Evolutionary conservation across 2,888 invertebrate genomes (phyloP).

Genomic region (Yponomeuta evonymella): DNA sequence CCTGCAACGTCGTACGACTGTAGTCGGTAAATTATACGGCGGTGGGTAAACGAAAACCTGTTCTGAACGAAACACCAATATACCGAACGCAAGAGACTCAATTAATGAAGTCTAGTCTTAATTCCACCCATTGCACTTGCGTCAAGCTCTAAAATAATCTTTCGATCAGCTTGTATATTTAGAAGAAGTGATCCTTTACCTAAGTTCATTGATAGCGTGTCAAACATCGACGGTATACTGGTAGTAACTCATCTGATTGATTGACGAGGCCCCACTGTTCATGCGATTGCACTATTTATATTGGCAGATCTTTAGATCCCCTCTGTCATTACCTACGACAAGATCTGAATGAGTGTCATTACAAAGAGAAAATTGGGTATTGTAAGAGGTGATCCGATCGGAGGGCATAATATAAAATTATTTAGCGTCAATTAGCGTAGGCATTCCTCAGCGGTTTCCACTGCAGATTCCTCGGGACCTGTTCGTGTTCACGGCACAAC

Average conservation of each 20-base stretch:
- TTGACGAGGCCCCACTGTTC: no score
- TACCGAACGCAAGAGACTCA: not conserved
- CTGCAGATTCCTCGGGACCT: conserved; percentile 40
- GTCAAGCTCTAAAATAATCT: not conserved
- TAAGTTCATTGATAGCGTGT: no score
- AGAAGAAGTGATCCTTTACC: no score
- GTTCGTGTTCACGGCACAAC: conserved; percentile 37
- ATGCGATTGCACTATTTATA: no score
- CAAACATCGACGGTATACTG: no score
- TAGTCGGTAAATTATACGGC: not conserved
- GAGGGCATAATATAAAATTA: not conserved
- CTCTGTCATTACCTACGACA: not conserved
- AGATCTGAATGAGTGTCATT: not conserved
- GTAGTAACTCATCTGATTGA: no score
- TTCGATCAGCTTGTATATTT: no score
- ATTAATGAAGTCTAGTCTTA: not conserved
- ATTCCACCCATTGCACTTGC: not conserved
- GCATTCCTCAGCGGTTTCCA: conserved; percentile 16
- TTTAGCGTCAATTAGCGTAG: conserved; percentile 6
- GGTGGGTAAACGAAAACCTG: conserved; percentile 2
- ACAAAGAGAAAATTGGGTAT: not conserved
- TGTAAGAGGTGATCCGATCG: not conserved
- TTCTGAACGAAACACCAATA: not conserved
- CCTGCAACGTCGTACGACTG: not conserved
- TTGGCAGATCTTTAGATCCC: no score